A percentile compares a stretch with the other conserved stretches of the same genome.
Conservation (phyloP, 2,888 invertebrate genomes). For the Rambutsinella grinnellia region DNA sequence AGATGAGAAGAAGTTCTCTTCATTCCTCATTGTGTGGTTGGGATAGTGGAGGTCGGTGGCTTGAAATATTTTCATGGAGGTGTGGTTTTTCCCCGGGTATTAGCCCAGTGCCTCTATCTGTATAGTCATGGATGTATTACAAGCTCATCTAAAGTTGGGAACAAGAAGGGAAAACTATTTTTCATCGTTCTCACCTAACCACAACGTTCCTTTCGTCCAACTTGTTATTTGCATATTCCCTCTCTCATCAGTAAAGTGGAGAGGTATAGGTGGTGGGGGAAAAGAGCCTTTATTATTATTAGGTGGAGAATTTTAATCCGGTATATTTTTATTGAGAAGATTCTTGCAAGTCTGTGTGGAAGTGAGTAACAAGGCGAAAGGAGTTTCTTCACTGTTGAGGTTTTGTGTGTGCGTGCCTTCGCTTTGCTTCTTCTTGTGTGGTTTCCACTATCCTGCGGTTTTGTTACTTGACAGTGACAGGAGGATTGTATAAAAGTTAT, state of each 20-base stretch:
- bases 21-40: slow-evolving; percentile 54
- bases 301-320: slow-evolving; percentile 24
- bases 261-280: slow-evolving; percentile 5
- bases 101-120: slow-evolving; percentile 4
- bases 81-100: slow-evolving; percentile 49
- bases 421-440: slow-evolving; percentile 29
- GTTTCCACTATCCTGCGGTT: slow-evolving; percentile 45
- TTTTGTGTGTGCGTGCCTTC: neutral
- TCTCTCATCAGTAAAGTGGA: slow-evolving; percentile 8
- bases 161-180: slow-evolving; percentile 19
- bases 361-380: slow-evolving; percentile 17
- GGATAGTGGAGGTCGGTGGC: slow-evolving; percentile 46
- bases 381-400: slow-evolving; percentile 28
- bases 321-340: slow-evolving; percentile 28
- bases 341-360: too few relatives aligned
- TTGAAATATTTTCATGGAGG: slow-evolving; percentile 54
- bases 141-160: slow-evolving; percentile 47
- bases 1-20: too few relatives aligned
- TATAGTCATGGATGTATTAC: slow-evolving; percentile 13
- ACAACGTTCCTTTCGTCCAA: neutral
- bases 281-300: slow-evolving; percentile 2
- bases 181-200: neutral
- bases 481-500: slow-evolving; percentile 21
- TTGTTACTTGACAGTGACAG: slow-evolving; percentile 51
- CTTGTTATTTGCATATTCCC: slow-evolving; percentile 17